Evolutionary conservation across 30 jellyfish, hydroid and myxozoan genomes (phyloP).

Genomic region (Sanderia malayensis): DNA sequence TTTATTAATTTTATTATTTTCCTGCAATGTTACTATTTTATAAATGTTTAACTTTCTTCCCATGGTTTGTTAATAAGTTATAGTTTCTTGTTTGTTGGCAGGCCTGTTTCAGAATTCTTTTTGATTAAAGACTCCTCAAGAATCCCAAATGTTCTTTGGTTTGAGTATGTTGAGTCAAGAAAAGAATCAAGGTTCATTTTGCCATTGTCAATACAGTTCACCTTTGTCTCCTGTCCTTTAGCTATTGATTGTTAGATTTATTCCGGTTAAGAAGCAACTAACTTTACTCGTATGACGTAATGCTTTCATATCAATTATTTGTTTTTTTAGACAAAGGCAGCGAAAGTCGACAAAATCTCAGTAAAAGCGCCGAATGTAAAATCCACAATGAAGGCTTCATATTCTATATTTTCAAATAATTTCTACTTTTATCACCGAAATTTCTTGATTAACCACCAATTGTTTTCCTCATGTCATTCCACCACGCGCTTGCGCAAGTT

Average conservation of each 20-base stretch:
- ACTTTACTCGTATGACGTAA: too few relatives aligned
- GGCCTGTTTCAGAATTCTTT: slow-evolving; percentile 80
- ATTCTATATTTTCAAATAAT: too few relatives aligned
- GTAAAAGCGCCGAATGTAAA: too few relatives aligned
- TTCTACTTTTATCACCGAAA: too few relatives aligned
- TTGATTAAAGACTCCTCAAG: slow-evolving; percentile 83
- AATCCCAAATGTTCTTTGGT: slow-evolving; percentile 94
- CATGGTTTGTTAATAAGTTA: too few relatives aligned
- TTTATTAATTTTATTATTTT: neutral
- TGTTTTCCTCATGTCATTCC: too few relatives aligned
- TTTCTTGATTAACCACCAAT: too few relatives aligned
- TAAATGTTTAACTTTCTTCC: neutral
- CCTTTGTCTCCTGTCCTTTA: too few relatives aligned
- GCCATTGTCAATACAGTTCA: too few relatives aligned
- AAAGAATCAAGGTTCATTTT: slow-evolving; percentile 98
- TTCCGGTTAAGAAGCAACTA: neutral
- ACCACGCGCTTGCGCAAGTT: too few relatives aligned
- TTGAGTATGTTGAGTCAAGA: slow-evolving; percentile 90
- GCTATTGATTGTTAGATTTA: too few relatives aligned
- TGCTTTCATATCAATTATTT: neutral
- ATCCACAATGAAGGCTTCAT: too few relatives aligned
- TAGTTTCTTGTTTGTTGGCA: slow-evolving; percentile 3
- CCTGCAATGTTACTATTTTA: slow-evolving; percentile 9
- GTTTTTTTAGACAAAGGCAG: slow-evolving; percentile 47
- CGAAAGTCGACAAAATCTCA: slow-evolving; percentile 45